A percentile compares a stretch with the other conserved stretches of the same genome.
Conservation (phyloP, 2,113 vertebrate genomes). For the Promerops cafer region DNA sequence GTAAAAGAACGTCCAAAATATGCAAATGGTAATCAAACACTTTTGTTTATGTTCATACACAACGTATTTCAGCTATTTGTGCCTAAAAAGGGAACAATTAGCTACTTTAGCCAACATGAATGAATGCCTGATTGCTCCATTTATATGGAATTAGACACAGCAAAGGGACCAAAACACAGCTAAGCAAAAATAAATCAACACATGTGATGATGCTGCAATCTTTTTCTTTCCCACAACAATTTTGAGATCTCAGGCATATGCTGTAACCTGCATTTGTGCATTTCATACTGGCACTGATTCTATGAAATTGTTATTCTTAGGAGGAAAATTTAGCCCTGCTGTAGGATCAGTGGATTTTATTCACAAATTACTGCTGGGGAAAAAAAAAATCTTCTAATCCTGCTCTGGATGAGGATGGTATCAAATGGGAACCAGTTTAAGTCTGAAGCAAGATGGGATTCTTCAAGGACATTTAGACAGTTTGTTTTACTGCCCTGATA, state of each 20-base stretch:
- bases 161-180: slow-evolving; percentile 7
- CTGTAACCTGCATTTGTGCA: not conserved
- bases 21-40: slow-evolving; percentile 51
- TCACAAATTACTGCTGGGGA: not conserved
- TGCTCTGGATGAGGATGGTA: not conserved
- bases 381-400: not conserved
- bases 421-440: not conserved
- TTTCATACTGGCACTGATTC: not conserved
- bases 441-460: not conserved
- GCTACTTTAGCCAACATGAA: slow-evolving; percentile 4
- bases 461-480: not conserved
- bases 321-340: not conserved
- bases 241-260: not conserved
- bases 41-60: slow-evolving; percentile 45
- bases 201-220: slow-evolving; percentile 9
- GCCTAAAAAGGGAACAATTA: not conserved
- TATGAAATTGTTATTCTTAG: not conserved
- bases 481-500: not conserved
- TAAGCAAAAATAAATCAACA: slow-evolving; percentile 13
- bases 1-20: slow-evolving; percentile 4
- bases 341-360: not conserved
- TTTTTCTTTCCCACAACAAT: slow-evolving; percentile 7
- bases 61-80: not conserved
- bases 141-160: not conserved
- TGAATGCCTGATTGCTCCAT: slow-evolving; percentile 27